Evolutionary conservation across 2,113 vertebrate species (phyloP), one percentile per base, ranked within the genome.

Genomic region (Pterophyllum scalare): DNA sequence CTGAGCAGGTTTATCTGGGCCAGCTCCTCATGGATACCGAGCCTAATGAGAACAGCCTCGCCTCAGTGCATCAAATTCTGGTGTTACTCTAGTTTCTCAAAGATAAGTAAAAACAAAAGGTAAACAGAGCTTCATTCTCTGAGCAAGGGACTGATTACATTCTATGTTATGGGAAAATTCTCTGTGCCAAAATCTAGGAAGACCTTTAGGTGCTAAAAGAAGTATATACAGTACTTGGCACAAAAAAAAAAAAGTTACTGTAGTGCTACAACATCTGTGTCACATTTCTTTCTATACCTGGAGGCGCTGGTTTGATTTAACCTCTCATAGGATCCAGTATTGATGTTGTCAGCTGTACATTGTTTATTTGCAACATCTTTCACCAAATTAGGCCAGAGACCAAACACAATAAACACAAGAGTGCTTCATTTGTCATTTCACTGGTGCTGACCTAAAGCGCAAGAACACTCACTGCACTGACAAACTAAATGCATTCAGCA

Each of bases 1-100:
- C 91, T 90, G 90, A 90, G 88, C 83, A 89, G 77, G 84, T 91
- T 92, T 94, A 93, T 93, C 89, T 92, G 90, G 92, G 91, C 92
- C 91, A 93, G 84, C 88, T 91, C 92, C 88, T 87, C 54, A 3
- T 76, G 89, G 89, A 93, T 91, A 87, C 81, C 49, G 83, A 89
- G 86, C 60, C 87, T 87, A 90, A 93, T 84, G 88, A 94, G 86
- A 89, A 81, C 87, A 88, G 84, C 82, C 58, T 86, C 7, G 28
- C 67, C 74, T 89, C 56, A 57, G 31, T 81, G 82, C 82, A 81
- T 89, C 87, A 84, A 33, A 83, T 80, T 82, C 59, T 80, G 28
- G 20, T 70, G 54, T 72, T 75, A 22, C 54, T 83, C 77, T 70
- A 31, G 35, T 86, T 81, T 88, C 80, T 83, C 77, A 46, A 38